Base-by-base conservation (phyloP, 64 coral and sea anemone species). In the Pachyseris speciosa region DNA sequence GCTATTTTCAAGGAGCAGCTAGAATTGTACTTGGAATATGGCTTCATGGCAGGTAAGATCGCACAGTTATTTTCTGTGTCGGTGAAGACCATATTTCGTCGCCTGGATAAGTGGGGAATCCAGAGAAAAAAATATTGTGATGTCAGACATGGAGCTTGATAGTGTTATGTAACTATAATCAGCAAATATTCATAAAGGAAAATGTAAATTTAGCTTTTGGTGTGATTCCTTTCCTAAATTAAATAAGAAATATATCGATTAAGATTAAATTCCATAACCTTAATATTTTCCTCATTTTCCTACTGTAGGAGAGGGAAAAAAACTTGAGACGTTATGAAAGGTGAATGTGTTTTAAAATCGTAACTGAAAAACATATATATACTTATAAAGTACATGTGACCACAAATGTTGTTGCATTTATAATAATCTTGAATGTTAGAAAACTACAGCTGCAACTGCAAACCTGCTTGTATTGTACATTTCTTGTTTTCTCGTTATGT, bases 131-230 rank as follows among this genome's bases (percentile, higher is more conserved):
- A 64, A 28, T 64, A 64, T 28, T 3, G 59, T 64, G 59, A 64
- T 28, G 59, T 64, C 59, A 24, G 59, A 64, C 59, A 64, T 64
- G 59, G 59, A 64, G 59, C 59, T 64, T 64, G 59, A 64, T 24
- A 64, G 25, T 64, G 20, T 64, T 28, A 64, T 28, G 59, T 28
- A 64, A 64, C 20, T 64, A 28, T 64, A 64, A 64, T 64, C 59
- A 28, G 59, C 20, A 64, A 64, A 64, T 64, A 26, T 64, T 64
- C 24, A 28, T 7, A 59, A 64, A 28, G 1, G 59, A 26, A 64
- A 24, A 64, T 64, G 59, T 64, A 64, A 28, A 64, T 28, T 26
- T 64, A 64, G 59, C 25, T 28, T 28, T 64, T 64, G 20, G 59
- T 28, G 59, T 26, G 22, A 55, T 55, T 55, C 51, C 51, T 55